Conservation (phyloP, 92 coral and sea anemone species). For the Anthopleura xanthogrammica region DNA sequence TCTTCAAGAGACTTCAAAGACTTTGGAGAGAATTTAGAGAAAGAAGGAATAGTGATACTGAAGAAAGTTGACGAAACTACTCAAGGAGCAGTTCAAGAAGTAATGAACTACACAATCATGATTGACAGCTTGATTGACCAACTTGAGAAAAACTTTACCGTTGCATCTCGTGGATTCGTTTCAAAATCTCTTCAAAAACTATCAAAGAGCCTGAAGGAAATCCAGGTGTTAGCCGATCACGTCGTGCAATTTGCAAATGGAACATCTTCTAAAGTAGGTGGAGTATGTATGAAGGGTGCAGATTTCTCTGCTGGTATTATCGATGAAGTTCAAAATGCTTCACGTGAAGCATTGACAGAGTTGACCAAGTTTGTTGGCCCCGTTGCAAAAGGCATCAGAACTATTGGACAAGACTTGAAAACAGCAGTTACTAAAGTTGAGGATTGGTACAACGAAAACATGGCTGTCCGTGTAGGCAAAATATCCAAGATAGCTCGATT, state of each 20-base stretch:
- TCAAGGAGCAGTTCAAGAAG: slow-evolving; percentile 68
- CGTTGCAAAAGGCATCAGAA: slow-evolving; percentile 38
- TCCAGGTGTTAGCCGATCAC: slow-evolving; percentile 42
- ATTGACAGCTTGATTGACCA: slow-evolving; percentile 73
- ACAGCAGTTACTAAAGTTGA: slow-evolving; percentile 49
- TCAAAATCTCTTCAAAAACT: slow-evolving; percentile 44
- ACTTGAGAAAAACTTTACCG: slow-evolving; percentile 67
- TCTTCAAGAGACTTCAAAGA: slow-evolving; percentile 39
- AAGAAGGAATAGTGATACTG: slow-evolving; percentile 35
- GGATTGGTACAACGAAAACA: slow-evolving; percentile 62
- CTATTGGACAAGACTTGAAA: slow-evolving; percentile 46
- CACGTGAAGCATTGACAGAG: slow-evolving; percentile 55
- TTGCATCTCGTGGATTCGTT: slow-evolving; percentile 48
- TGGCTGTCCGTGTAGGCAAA: slow-evolving; percentile 57
- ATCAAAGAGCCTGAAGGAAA: slow-evolving; percentile 35
- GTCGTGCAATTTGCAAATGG: slow-evolving; percentile 61
- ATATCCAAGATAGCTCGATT: slow-evolving; percentile 56
- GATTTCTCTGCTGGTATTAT: slow-evolving; percentile 62
- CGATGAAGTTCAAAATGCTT: slow-evolving; percentile 60
- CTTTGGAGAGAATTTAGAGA: slow-evolving; percentile 53
- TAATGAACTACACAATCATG: slow-evolving; percentile 73
- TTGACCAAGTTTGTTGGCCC: slow-evolving; percentile 54
- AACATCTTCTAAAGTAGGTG: slow-evolving; percentile 46
- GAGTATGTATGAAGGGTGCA: slow-evolving; percentile 57
- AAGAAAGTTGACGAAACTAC: slow-evolving; percentile 39